Conservation (phyloP, 2,888 invertebrate species). For the Elysia crispata region DNA sequence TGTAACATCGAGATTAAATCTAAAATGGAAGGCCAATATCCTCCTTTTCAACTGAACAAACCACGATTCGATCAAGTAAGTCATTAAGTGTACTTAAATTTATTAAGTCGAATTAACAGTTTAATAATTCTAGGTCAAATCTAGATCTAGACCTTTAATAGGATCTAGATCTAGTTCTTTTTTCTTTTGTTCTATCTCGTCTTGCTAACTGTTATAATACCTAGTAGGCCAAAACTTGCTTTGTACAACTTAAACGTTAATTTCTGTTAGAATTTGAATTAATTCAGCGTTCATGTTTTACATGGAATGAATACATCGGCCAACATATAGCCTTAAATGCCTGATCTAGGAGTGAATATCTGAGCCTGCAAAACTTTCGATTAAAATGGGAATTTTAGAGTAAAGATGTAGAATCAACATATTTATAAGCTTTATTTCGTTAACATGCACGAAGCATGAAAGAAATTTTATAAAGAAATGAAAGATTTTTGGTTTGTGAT, state of each 20-base stretch:
- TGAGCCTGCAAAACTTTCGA: too few species aligned
- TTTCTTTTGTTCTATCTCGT: not conserved
- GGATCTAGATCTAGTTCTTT: not conserved
- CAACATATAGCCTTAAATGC: too few species aligned
- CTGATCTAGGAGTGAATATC: too few species aligned
- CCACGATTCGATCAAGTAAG: slow-evolving; percentile 65
- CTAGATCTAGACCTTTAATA: not conserved
- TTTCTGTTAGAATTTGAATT: too few species aligned
- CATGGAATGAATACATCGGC: too few species aligned
- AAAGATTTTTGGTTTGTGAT: too few species aligned
- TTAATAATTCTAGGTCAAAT: not conserved
- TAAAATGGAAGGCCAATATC: slow-evolving; percentile 50
- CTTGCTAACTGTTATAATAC: not conserved
- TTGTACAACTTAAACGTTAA: not conserved
- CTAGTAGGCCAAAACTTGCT: not conserved
- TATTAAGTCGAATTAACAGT: not conserved
- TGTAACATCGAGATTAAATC: not conserved
- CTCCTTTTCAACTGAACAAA: slow-evolving; percentile 60
- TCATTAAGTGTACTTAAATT: slow-evolving; percentile 52
- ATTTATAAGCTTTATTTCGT: too few species aligned
- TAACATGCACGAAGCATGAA: too few species aligned
- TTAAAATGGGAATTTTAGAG: too few species aligned
- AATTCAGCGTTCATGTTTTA: too few species aligned
- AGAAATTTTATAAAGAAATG: too few species aligned
- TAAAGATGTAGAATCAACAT: too few species aligned